These are phyloP conservation scores for Plebejus argus DNA, from an alignment of 2,888 invertebrate species.

Conservation along the genomic window DNA sequence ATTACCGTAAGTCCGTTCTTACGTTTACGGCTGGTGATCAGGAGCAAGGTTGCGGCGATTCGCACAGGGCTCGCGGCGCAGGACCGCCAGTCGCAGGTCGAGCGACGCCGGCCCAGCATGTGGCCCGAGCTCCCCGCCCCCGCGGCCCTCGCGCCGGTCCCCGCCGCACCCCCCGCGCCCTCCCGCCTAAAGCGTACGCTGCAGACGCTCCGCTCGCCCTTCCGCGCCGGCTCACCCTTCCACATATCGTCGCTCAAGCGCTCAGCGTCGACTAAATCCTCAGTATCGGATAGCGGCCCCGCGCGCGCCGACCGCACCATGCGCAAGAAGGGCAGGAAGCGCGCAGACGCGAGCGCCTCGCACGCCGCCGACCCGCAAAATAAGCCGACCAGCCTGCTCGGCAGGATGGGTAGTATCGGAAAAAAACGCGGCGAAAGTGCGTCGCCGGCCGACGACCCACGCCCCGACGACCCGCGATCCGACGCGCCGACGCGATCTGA, in stretches of 20 bases:
- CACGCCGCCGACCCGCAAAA: slow-evolving; percentile 64
- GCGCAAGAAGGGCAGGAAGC: slow-evolving; percentile 77
- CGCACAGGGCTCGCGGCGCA: slow-evolving; percentile 24
- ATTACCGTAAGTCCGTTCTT: slow-evolving; percentile 50
- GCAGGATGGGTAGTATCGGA: slow-evolving; percentile 70
- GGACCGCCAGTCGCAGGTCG: slow-evolving; percentile 36
- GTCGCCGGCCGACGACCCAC: slow-evolving; percentile 42
- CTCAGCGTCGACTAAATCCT: slow-evolving; percentile 68
- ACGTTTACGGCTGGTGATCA: slow-evolving; percentile 58
- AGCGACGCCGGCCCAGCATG: slow-evolving; percentile 50
- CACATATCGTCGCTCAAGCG: slow-evolving; percentile 74
- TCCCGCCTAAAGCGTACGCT: slow-evolving; percentile 75
- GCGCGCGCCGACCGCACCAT: slow-evolving; percentile 74
- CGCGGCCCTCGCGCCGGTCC: slow-evolving; percentile 57
- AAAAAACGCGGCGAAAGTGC: slow-evolving; percentile 59
- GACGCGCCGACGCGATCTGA: background rate
- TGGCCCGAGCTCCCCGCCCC: slow-evolving; percentile 55
- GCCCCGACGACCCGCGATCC: slow-evolving; percentile 22
- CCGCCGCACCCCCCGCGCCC: slow-evolving; percentile 51
- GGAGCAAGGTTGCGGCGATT: slow-evolving; percentile 60
- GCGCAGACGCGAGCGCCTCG: slow-evolving; percentile 60
- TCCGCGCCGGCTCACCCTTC: slow-evolving; percentile 78
- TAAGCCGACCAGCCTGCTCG: slow-evolving; percentile 62
- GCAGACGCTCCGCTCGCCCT: slow-evolving; percentile 73
- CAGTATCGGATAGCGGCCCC: slow-evolving; percentile 75